Evolutionary conservation across 2,113 vertebrate genomes (phyloP).

Genomic region (Rhineura floridana): DNA sequence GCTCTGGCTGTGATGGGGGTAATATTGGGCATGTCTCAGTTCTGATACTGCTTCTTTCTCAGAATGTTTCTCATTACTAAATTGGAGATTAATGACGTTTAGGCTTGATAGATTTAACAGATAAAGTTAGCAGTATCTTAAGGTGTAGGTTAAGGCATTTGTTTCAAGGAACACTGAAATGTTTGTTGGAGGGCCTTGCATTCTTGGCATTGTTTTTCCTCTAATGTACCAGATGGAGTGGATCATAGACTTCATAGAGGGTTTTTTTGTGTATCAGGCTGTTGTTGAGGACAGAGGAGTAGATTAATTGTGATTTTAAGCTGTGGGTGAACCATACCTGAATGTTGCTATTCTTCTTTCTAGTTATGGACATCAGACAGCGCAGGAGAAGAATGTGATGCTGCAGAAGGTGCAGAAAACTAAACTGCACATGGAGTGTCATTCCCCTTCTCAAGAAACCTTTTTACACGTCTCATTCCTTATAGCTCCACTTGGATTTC

Average conservation of each 20-base stretch:
- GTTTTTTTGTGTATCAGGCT: background rate
- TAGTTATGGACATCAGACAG: conserved; percentile 98
- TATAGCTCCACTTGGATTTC: conserved; percentile 88
- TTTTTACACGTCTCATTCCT: conserved; percentile 98
- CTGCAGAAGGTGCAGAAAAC: conserved; percentile 86
- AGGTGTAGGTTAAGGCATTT: background rate
- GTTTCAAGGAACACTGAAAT: background rate
- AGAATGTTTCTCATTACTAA: background rate
- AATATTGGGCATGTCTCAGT: background rate
- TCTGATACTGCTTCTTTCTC: background rate
- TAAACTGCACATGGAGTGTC: conserved; percentile 73
- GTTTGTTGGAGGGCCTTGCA: background rate
- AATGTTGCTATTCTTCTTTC: conserved; percentile 35
- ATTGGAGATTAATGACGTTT: fast-evolving
- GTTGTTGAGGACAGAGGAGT: background rate
- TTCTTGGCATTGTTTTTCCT: background rate
- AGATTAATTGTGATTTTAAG: background rate
- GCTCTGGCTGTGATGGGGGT: background rate
- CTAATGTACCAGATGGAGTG: background rate
- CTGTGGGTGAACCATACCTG: background rate
- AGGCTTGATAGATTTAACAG: background rate
- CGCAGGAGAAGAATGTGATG: conserved; percentile 89
- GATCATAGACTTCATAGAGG: background rate
- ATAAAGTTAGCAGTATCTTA: background rate
- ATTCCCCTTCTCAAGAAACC: conserved; percentile 78